Percentiles rank a stretch among this genome's conserved stretches.
Conservation (phyloP, 2,113 vertebrate species). For the Ptilonorhynchus violaceus region DNA sequence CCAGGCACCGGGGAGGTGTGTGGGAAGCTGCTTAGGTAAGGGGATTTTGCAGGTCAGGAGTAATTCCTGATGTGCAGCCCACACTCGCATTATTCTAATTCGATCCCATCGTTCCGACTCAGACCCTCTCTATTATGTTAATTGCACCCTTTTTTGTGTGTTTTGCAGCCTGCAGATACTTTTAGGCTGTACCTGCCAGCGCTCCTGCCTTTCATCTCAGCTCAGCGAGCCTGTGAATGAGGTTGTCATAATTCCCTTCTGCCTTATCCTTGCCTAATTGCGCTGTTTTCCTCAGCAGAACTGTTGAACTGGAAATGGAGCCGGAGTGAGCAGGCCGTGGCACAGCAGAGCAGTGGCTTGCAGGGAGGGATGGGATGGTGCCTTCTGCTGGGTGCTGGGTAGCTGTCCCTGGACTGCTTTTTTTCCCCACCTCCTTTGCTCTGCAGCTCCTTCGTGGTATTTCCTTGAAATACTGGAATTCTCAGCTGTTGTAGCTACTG, state of each 20-base stretch:
- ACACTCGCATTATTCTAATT: conserved; percentile 30
- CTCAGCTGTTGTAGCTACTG: neutral
- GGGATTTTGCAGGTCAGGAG: conserved; percentile 30
- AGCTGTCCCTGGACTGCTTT: neutral
- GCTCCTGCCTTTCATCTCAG: neutral
- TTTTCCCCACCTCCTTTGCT: neutral
- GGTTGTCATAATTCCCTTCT: neutral
- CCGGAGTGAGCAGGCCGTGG: neutral
- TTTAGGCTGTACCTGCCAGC: neutral
- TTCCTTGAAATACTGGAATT: neutral
- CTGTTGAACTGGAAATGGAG: neutral
- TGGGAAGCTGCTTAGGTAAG: conserved; percentile 37
- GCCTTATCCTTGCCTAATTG: neutral
- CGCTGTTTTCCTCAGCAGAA: neutral
- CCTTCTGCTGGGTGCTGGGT: neutral
- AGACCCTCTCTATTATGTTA: neutral
- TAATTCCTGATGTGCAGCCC: conserved; percentile 24
- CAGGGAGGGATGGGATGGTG: neutral
- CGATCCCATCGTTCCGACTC: neutral
- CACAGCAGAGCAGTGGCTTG: neutral
- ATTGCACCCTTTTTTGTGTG: neutral
- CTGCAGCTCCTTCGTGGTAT: neutral
- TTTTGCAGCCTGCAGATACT: conserved; percentile 12
- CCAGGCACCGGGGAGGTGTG: neutral
- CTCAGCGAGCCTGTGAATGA: neutral